phyloP scores from a whole-genome alignment of 2,797 vertebrate species.

The Chelmon rostratus region DNA sequence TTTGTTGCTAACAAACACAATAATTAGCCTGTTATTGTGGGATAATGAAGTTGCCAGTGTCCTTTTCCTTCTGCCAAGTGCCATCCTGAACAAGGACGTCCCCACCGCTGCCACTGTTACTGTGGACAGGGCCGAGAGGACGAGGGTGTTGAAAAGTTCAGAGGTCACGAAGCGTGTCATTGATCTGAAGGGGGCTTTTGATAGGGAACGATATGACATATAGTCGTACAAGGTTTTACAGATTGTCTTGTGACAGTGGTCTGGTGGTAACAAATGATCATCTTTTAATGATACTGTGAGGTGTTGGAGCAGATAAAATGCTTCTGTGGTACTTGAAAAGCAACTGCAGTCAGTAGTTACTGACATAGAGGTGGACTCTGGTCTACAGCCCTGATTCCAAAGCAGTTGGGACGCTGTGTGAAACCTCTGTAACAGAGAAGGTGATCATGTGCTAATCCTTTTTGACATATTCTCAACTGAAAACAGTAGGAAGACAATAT shows the following conservation, averaged over 20 bases:
- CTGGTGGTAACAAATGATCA: slow-evolving; percentile 5
- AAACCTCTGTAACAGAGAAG: too few relatives aligned
- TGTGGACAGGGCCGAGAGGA: slow-evolving; percentile 59
- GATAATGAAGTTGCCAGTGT: slow-evolving; percentile 99
- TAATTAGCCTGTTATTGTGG: slow-evolving; percentile 99
- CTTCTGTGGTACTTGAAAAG: not conserved
- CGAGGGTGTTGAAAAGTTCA: slow-evolving; percentile 67
- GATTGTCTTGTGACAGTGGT: not conserved
- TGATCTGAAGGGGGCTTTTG: slow-evolving; percentile 36
- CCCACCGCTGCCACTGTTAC: slow-evolving; percentile 63
- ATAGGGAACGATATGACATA: not conserved
- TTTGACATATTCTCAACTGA: too few relatives aligned
- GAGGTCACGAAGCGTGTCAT: slow-evolving; percentile 71
- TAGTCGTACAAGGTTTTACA: not conserved
- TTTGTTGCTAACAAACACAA: slow-evolving; percentile 99
- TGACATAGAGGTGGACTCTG: not conserved
- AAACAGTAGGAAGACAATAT: too few relatives aligned
- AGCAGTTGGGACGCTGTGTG: too few relatives aligned
- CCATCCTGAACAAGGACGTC: slow-evolving; percentile 80
- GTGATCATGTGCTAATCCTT: too few relatives aligned
- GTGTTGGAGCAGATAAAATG: not conserved
- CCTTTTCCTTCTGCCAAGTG: slow-evolving; percentile 91
- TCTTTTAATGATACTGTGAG: not conserved
- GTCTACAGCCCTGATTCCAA: not conserved
- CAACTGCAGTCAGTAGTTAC: not conserved